Percentiles rank a stretch among this genome's conserved stretches.
These are phyloP conservation scores for Standfussiana lucernea DNA, from an alignment of 2,888 invertebrate species.

Conservation along the genomic window DNA sequence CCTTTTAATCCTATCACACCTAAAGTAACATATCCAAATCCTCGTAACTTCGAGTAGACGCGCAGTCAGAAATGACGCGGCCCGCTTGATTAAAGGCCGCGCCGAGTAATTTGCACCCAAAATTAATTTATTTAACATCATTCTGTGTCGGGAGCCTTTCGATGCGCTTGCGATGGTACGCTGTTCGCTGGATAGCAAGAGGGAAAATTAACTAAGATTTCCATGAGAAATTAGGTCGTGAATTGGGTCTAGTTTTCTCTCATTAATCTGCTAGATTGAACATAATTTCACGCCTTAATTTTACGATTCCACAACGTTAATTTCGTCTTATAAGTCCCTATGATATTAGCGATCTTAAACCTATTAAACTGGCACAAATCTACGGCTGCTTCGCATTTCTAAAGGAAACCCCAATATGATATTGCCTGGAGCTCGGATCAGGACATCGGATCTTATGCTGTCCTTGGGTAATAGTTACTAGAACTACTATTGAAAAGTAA, in stretches of 20 bases:
- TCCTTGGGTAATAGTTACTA: not conserved
- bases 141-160: constrained; percentile 55
- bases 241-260: constrained; percentile 13
- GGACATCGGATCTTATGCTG: not conserved
- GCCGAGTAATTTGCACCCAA: constrained; percentile 80
- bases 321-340: not conserved
- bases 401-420: not conserved
- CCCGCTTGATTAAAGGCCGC: constrained; percentile 77
- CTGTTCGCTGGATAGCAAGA: constrained; percentile 5
- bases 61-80: constrained; percentile 70
- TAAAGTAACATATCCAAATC: constrained; percentile 66
- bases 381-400: not conserved
- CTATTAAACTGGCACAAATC: not conserved
- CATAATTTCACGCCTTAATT: not conserved
- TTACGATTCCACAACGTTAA: not conserved
- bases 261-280: not conserved
- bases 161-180: constrained; percentile 46
- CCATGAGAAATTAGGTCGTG: constrained; percentile 6
- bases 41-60: constrained; percentile 50
- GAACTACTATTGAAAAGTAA: not conserved
- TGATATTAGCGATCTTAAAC: not conserved
- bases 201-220: constrained; percentile 26
- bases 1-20: not conserved
- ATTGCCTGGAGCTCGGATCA: not conserved
- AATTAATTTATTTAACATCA: constrained; percentile 83